phyloP scores from a whole-genome alignment of 2,888 invertebrate genomes.

The Drymonia ruficornis region DNA sequence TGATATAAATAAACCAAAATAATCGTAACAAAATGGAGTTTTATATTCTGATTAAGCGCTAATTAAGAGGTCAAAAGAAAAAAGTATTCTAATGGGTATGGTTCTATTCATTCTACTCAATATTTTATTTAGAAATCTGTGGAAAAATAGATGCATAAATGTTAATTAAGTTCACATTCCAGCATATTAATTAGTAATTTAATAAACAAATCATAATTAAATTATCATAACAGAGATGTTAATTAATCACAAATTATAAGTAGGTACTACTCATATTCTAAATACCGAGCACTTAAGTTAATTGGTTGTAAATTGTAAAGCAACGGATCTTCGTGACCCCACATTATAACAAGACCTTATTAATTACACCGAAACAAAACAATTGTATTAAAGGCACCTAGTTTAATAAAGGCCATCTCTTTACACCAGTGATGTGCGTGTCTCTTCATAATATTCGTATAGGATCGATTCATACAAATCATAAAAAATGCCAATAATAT shows the following conservation, averaged over 20 bases:
- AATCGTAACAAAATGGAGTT: no score
- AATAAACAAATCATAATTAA: neutral
- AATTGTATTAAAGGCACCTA: conserved; percentile 39
- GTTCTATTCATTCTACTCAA: no score
- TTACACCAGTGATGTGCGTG: conserved; percentile 45
- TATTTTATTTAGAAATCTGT: no score
- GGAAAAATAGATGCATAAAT: neutral
- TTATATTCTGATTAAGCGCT: no score
- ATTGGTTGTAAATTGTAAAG: conserved; percentile 51
- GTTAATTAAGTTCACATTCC: neutral
- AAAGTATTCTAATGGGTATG: no score
- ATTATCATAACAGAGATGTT: neutral
- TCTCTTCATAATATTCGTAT: conserved; percentile 41
- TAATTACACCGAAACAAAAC: conserved; percentile 51
- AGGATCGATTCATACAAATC: conserved; percentile 29
- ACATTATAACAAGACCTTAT: conserved; percentile 48
- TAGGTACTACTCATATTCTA: conserved; percentile 30
- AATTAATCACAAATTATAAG: conserved; percentile 23
- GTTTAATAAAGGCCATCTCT: conserved; percentile 46
- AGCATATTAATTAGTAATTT: neutral
- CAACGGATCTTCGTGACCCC: conserved; percentile 50
- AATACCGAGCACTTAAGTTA: conserved; percentile 54
- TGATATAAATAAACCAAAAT: no score
- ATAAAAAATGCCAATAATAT: conserved; percentile 35
- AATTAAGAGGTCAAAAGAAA: no score